A percentile compares a stretch with the other conserved stretches of the same genome.
Conservation (phyloP, 2,113 vertebrate species). For the Hippocampus guttulatus region DNA sequence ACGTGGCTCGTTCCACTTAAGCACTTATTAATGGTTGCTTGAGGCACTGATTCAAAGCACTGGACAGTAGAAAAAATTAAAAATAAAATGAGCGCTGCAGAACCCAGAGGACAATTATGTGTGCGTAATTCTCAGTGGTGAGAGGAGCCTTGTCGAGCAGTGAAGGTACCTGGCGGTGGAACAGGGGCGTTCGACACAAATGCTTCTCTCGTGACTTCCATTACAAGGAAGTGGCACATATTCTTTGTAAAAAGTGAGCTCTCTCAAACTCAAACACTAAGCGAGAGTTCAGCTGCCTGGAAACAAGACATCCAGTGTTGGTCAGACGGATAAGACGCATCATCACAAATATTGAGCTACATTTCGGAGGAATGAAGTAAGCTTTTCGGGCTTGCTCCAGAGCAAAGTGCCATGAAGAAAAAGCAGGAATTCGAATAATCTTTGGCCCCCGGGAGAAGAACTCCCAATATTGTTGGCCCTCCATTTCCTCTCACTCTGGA, state of each 20-base stretch:
- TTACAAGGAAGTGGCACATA: conserved; percentile 3
- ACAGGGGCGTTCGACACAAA: neutral
- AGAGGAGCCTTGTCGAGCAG: too few relatives aligned
- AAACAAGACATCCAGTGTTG: neutral
- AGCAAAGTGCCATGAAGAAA: conserved; percentile 18
- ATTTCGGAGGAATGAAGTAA: conserved; percentile 36
- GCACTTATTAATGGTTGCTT: neutral
- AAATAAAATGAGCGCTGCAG: neutral
- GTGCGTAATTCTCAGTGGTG: too few relatives aligned
- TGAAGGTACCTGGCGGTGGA: too few relatives aligned
- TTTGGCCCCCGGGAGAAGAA: neutral
- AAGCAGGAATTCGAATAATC: conserved; percentile 4
- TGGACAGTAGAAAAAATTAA: neutral
- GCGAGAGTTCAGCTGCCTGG: conserved; percentile 15
- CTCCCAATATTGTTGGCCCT: conserved; percentile 33
- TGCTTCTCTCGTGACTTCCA: conserved; percentile 18
- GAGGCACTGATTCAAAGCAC: neutral
- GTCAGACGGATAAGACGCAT: conserved; percentile 10
- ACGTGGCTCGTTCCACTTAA: conserved; percentile 2
- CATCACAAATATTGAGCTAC: conserved; percentile 11
- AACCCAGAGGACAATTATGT: neutral
- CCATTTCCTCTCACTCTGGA: conserved; percentile 72
- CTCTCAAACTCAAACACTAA: neutral
- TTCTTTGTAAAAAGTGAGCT: neutral
- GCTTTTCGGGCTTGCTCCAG: conserved; percentile 31